A percentile compares a stretch with the other conserved stretches of the same genome.
Conservation (phyloP, 2,888 invertebrate species). For the Amblyjoppa proteus region DNA sequence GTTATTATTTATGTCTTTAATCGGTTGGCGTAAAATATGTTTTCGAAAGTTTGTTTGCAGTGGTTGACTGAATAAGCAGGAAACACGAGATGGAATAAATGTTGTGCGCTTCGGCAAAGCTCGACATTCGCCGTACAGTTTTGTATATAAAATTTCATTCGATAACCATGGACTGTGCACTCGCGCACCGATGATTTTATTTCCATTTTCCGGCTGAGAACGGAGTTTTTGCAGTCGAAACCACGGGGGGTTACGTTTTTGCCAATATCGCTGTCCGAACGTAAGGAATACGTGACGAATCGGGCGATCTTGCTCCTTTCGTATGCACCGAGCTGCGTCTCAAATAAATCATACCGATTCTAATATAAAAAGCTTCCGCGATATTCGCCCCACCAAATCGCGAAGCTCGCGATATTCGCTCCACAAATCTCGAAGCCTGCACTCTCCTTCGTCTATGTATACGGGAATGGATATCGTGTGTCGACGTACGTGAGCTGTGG, state of each 20-base stretch:
- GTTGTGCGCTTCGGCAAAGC: not conserved
- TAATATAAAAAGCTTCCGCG: slow-evolving; percentile 29
- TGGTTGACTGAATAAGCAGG: not conserved
- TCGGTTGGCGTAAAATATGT: too few species aligned
- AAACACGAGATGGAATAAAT: slow-evolving; percentile 17
- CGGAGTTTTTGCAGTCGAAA: not conserved
- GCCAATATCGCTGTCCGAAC: slow-evolving; percentile 21
- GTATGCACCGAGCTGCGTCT: not conserved
- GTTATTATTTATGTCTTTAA: too few species aligned
- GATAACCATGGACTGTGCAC: not conserved
- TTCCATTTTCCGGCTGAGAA: not conserved
- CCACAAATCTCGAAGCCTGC: not conserved
- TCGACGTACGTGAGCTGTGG: slow-evolving; percentile 17
- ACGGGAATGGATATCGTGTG: slow-evolving; percentile 21
- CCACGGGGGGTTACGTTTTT: not conserved
- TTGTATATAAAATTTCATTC: not conserved
- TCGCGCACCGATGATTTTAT: slow-evolving; percentile 9
- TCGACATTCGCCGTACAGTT: not conserved
- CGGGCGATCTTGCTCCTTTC: not conserved
- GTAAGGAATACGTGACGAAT: slow-evolving; percentile 5
- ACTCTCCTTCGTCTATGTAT: not conserved
- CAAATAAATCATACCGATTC: slow-evolving; percentile 46
- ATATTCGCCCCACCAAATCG: slow-evolving; percentile 8
- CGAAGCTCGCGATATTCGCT: slow-evolving; percentile 18
- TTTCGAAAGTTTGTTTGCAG: not conserved